Evolutionary conservation across 2,113 vertebrate species (phyloP).

Genomic region (Raja brachyura): DNA sequence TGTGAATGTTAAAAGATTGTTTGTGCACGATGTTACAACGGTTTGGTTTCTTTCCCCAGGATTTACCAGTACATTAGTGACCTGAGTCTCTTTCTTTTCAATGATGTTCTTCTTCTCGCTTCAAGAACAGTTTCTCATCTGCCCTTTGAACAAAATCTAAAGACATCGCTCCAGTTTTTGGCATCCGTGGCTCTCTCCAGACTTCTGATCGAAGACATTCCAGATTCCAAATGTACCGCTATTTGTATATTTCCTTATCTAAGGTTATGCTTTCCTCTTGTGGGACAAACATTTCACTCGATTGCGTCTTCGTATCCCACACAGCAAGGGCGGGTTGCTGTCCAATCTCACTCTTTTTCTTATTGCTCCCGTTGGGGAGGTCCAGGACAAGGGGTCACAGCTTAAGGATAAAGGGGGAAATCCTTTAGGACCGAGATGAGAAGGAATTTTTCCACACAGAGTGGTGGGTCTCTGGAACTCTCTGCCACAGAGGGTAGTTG

Average conservation of each 20-base stretch:
- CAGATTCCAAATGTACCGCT: constrained; percentile 61
- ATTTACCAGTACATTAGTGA: constrained; percentile 57
- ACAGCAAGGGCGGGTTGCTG: neutral
- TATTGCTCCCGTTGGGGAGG: neutral
- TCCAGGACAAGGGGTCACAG: too few species aligned
- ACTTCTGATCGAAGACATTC: constrained; percentile 57
- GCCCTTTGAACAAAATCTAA: constrained; percentile 55
- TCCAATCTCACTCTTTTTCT: neutral
- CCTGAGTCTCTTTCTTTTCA: constrained; percentile 72
- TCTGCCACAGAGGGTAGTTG: too few species aligned
- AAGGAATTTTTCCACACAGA: too few species aligned
- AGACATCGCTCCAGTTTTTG: constrained; percentile 61
- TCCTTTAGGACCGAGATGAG: too few species aligned
- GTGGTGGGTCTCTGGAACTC: too few species aligned
- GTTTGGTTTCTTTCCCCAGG: constrained; percentile 45
- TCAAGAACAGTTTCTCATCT: constrained; percentile 47
- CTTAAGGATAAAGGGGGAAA: too few species aligned
- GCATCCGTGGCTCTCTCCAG: constrained; percentile 60
- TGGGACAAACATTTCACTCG: neutral
- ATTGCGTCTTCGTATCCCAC: neutral
- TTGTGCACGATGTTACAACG: neutral
- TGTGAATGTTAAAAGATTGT: neutral
- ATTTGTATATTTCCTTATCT: neutral
- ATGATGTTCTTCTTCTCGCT: constrained; percentile 57
- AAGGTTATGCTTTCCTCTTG: neutral